Percentiles rank a stretch among this genome's conserved stretches.
phyloP scores from a whole-genome alignment of 2,113 vertebrate genomes.

The Colossoma macropomum region DNA sequence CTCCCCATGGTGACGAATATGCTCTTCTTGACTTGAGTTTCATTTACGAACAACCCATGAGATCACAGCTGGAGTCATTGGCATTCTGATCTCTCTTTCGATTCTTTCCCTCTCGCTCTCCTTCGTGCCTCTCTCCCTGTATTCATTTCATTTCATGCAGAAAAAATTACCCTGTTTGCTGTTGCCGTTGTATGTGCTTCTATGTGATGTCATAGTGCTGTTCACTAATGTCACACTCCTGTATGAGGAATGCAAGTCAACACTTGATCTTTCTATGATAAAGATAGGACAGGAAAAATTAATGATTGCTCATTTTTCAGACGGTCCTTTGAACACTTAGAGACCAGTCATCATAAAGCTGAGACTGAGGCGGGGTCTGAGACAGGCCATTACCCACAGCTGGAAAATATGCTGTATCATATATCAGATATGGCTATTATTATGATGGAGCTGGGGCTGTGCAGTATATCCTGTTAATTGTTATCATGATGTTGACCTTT shows the following conservation, averaged over 20 bases:
- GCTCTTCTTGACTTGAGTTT: constrained; percentile 36
- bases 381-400: neutral
- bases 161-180: no score
- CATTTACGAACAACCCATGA: constrained; percentile 28
- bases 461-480: neutral
- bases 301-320: constrained; percentile 7
- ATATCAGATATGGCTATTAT: neutral
- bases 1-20: constrained; percentile 40
- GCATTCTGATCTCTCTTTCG: constrained; percentile 30
- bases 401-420: constrained; percentile 5
- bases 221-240: neutral
- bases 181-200: neutral
- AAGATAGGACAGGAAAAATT: neutral
- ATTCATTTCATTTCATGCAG: constrained; percentile 36
- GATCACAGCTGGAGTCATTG: constrained; percentile 31
- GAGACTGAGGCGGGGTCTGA: neutral
- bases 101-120: constrained; percentile 13
- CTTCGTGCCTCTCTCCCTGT: constrained; percentile 9
- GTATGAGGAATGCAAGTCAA: neutral
- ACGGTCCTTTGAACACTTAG: neutral
- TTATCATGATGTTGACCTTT: neutral
- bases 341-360: neutral
- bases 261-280: neutral
- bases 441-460: neutral
- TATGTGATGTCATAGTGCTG: neutral